Percentiles rank a stretch among this genome's conserved stretches.
Conservation (phyloP, 2,888 invertebrate species). For the Lycophotia porphyrea region DNA sequence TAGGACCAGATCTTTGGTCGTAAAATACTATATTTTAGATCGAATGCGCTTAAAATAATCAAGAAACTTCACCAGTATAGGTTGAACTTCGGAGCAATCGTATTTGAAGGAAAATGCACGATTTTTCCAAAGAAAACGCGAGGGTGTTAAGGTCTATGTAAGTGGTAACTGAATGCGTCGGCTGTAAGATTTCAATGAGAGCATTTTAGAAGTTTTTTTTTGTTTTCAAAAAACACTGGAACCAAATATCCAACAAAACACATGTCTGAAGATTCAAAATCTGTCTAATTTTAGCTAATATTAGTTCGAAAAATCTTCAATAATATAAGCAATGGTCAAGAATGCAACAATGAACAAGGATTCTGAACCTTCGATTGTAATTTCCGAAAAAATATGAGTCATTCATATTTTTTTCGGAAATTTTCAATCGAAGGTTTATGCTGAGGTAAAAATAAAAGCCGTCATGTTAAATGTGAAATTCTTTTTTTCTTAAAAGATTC, state of each 20-base stretch:
- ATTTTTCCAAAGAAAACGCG: slow-evolving; percentile 10
- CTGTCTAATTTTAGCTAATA: not conserved
- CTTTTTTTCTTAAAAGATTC: not conserved
- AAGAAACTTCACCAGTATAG: slow-evolving; percentile 41
- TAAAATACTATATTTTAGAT: slow-evolving; percentile 60
- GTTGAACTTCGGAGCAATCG: slow-evolving; percentile 41
- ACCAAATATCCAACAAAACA: not conserved
- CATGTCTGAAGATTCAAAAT: not conserved
- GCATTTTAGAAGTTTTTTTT: slow-evolving; percentile 13
- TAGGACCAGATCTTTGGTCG: slow-evolving; percentile 50
- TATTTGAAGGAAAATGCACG: not conserved
- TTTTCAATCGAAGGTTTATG: not conserved
- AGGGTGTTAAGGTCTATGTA: slow-evolving; percentile 23
- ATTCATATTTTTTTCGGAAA: not conserved
- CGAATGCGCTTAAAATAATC: slow-evolving; percentile 61
- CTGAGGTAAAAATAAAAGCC: not conserved
- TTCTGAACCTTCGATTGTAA: too few species aligned
- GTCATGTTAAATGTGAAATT: not conserved
- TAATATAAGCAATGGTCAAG: not conserved
- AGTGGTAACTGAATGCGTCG: slow-evolving; percentile 20
- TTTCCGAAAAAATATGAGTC: too few species aligned
- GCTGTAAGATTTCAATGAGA: slow-evolving; percentile 31
- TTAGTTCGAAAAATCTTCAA: not conserved
- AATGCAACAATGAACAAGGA: not conserved
- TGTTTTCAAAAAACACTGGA: slow-evolving; percentile 14